Evolutionary conservation across 2,888 invertebrate genomes (phyloP).

Genomic region (Hartigia nigra): DNA sequence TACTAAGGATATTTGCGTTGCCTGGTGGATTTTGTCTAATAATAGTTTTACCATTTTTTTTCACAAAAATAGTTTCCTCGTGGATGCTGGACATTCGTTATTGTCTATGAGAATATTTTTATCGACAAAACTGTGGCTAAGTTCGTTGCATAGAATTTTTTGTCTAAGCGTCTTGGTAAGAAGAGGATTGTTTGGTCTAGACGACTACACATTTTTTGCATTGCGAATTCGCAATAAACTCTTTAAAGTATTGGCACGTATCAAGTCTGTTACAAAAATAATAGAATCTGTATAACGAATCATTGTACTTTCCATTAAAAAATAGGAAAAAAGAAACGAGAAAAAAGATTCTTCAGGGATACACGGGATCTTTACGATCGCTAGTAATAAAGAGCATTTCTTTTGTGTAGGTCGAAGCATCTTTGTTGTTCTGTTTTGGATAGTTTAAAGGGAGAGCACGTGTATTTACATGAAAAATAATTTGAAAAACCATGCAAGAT

Average conservation of each 20-base stretch:
- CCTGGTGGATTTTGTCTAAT: background rate
- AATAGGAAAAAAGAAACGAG: background rate
- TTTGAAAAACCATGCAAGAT: background rate
- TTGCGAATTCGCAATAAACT: background rate
- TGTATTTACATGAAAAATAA: background rate
- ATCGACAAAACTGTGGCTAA: background rate
- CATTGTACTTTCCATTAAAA: background rate
- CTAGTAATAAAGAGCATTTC: background rate
- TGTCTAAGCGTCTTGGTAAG: background rate
- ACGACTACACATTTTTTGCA: background rate
- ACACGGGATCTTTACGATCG: background rate
- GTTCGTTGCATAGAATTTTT: background rate
- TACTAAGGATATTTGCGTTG: background rate
- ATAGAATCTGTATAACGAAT: background rate
- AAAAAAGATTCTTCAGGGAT: background rate
- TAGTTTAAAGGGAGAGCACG: background rate
- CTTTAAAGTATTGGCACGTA: background rate
- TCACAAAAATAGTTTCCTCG: background rate
- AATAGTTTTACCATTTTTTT: background rate
- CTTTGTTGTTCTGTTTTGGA: slow-evolving; percentile 2
- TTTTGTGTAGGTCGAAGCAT: background rate
- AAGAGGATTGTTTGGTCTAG: background rate
- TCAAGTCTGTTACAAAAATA: background rate
- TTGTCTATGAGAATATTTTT: background rate
- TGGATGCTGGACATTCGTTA: background rate